Base-by-base conservation (phyloP, 1,140 invertebrate genomes). In the Bombus balteatus region DNA sequence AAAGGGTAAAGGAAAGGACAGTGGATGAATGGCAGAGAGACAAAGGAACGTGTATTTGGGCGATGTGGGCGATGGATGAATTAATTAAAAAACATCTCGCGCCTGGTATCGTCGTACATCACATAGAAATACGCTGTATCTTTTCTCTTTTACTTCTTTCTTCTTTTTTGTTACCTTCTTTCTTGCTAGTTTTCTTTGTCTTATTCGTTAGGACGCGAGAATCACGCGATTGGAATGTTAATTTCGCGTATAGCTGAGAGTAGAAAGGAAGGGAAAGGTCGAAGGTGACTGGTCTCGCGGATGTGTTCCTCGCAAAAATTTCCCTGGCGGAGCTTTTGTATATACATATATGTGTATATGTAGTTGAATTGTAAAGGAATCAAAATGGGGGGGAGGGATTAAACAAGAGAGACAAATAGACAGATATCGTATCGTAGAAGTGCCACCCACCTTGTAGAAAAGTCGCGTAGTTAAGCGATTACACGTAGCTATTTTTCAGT, bases 401-500 rank as follows among this genome's bases (percentile, higher is more conserved):
- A 22, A 22, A 53, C 5, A 22, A 25, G 4, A 34, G 28, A 15
- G 28, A n/a, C 13, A 43, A 68, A 32, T 1, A 81, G 12, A 5
- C 6, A 66, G 3, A 32, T 34, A 47, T 47, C 28, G 13, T 22
- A 34, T 66, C 22, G 59, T 28, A 65, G 37, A 74, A 34, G 13
- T 3, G n/a, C 25, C 47, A 66, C 37, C 39, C 32, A 82, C 39
- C 15, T 32, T 65, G 25, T 13, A 70, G 34, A 80, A 9, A 32
- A 39, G 34, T 66, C 15, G 34, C 13, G 62, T 34, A 43, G 22
- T 79, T 65, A 3, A 37, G 8, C 57, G 25, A 28, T 25, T 5
- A n/a, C 53, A 28, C 34, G 32, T 37, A 59, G 25, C 32, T 62
- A 79, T 79, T 66, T 79, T 66, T 32, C 34, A 75, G 53, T 74